phyloP scores from a whole-genome alignment of 1,140 invertebrate species.

The Drosophila sulfurigaster region DNA sequence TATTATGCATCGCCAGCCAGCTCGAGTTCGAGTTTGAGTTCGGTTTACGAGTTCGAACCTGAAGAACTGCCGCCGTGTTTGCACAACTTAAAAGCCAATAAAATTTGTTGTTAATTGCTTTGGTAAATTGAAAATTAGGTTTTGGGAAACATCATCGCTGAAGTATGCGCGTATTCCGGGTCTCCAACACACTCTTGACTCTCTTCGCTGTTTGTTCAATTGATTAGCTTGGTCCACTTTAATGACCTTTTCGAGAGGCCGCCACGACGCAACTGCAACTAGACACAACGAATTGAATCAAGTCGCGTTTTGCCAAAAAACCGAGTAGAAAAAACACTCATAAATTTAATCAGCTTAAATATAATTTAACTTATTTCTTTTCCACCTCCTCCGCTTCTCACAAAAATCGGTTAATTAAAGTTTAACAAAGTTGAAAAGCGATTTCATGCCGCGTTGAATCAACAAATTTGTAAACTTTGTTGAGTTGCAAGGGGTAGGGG shows the following conservation, averaged over 20 bases:
- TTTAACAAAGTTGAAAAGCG: conserved; percentile 79
- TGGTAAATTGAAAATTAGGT: conserved; percentile 83
- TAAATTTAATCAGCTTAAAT: conserved; percentile 76
- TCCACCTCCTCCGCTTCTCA: conserved; percentile 12
- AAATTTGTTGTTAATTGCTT: conserved; percentile 82
- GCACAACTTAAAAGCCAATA: conserved; percentile 79
- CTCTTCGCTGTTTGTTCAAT: conserved; percentile 51
- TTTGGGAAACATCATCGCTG: conserved; percentile 73
- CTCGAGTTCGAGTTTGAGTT: not conserved
- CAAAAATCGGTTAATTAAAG: conserved; percentile 81
- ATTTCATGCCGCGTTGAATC: conserved; percentile 82
- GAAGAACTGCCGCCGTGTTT: conserved; percentile 62
- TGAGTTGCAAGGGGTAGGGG: conserved; percentile 2
- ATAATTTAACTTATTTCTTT: conserved; percentile 70
- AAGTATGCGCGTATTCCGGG: conserved; percentile 60
- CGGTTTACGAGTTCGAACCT: conserved; percentile 21
- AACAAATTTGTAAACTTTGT: conserved; percentile 79
- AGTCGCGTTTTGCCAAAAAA: conserved; percentile 52
- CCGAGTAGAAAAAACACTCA: conserved; percentile 7
- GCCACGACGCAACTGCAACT: not conserved
- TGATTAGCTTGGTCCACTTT: conserved; percentile 67
- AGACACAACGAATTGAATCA: conserved; percentile 59
- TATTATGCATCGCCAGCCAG: conserved; percentile 57
- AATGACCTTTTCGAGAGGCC: conserved; percentile 56
- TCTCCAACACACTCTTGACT: conserved; percentile 9